Percentiles rank a stretch among this genome's conserved stretches.
phyloP scores from a whole-genome alignment of 2,113 vertebrate genomes.

The Pomatostomus ruficeps region DNA sequence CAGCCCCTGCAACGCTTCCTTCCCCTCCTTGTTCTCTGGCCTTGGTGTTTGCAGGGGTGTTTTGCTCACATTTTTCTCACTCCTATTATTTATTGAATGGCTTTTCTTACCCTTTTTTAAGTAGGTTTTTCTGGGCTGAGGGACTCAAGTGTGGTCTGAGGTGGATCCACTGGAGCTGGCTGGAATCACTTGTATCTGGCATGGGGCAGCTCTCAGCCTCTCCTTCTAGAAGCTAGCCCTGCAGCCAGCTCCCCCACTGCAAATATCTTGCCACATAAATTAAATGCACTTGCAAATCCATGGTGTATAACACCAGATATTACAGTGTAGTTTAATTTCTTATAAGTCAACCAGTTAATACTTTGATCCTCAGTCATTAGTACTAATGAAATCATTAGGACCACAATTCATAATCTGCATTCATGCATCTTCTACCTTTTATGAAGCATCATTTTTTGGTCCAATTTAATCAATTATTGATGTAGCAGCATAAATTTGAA shows the following conservation, averaged over 20 bases:
- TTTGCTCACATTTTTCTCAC: neutral
- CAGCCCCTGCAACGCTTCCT: rapidly evolving
- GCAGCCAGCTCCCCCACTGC: neutral
- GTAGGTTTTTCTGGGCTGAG: neutral
- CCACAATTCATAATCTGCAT: neutral
- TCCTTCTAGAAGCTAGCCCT: neutral
- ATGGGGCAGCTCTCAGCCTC: rapidly evolving
- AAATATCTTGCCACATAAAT: neutral
- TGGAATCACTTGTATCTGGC: neutral
- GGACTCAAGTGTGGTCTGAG: rapidly evolving
- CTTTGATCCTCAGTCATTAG: neutral
- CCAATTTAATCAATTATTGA: neutral
- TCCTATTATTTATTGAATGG: neutral
- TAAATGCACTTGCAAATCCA: neutral
- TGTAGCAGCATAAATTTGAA: neutral
- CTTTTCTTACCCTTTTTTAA: neutral
- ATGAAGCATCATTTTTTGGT: rapidly evolving
- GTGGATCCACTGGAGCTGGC: rapidly evolving
- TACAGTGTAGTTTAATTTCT: neutral
- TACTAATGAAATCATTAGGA: neutral
- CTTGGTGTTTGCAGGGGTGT: neutral
- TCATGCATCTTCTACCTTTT: neutral
- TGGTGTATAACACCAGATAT: neutral
- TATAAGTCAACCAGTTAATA: neutral
- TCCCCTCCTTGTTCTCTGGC: neutral